Base-by-base conservation (phyloP, 2,888 invertebrate genomes). In the Ligdia adustata region DNA sequence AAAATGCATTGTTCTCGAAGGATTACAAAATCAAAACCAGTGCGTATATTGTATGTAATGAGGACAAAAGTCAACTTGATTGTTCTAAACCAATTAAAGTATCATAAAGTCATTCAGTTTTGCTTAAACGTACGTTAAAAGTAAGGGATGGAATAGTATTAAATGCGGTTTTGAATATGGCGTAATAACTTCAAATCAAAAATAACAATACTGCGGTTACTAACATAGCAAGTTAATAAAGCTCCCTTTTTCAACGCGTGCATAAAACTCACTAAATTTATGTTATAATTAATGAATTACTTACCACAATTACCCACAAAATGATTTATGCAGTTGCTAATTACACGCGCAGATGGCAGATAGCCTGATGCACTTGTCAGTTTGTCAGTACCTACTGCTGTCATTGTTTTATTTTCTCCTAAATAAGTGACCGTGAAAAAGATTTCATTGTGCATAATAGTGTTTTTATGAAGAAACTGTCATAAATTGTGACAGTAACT, bases 261-360 rank as follows among this genome's bases (percentile, higher is more conserved):
- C 9, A 15, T 12, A 18, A 27, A 34, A 37, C 31, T 20, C 9
- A 4, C 37, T 7, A 31, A 29, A 41, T 47, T 29, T 29, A 26
- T 18, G 24, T 9, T 27, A n/a, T 37, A 47, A 37, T 47, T 41
- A 47, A n/a, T 43, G 38, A 52, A 43, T 42, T 24, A 35, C 46
- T 42, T 46, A 46, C 49, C 41, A 29, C 37, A 42, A 41, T 43
- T 44, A 43, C 51, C 33, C 14, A 12, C 38, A 39, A 49, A 31
- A n/a, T 49, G 43, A 44, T 49, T 44, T 34, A 33, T 34, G 27
- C 37, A 22, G 38, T 49, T 48, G 22, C 26, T 55, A 46, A 51
- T 48, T 52, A 45, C 40, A 39, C 32, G 11, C 32, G 29, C 38
- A 35, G 32, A 43, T 47, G 34, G 37, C 35, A 35, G 54, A 52